phyloP scores from a whole-genome alignment of 2,888 invertebrate genomes.

The Lasioglossum vierecki region DNA sequence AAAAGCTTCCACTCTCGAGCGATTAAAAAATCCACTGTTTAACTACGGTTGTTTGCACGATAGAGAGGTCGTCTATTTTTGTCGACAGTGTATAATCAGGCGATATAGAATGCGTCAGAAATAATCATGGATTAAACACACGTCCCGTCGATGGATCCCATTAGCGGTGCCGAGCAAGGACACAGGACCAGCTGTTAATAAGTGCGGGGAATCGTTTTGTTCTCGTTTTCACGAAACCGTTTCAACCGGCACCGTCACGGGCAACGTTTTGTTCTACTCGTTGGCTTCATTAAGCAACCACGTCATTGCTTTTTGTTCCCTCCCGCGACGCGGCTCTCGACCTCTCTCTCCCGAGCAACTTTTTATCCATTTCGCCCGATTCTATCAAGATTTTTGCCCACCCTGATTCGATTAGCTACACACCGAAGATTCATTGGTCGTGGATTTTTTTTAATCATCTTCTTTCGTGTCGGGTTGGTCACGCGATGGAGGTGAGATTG shows the following conservation, averaged over 20 bases:
- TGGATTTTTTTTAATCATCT: not conserved
- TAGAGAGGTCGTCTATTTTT: conserved; percentile 22
- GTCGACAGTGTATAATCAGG: not conserved
- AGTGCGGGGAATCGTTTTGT: conserved; percentile 54
- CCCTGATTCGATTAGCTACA: not conserved
- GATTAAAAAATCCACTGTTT: not conserved
- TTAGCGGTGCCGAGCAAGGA: conserved; percentile 46
- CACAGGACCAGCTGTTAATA: conserved; percentile 71
- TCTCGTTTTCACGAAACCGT: conserved; percentile 64
- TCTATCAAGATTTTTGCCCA: not conserved
- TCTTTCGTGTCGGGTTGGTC: not conserved
- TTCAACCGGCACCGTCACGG: conserved; percentile 46
- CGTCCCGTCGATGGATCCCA: conserved; percentile 49
- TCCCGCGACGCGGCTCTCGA: conserved; percentile 44
- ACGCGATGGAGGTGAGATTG: not conserved
- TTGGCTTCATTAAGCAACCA: conserved; percentile 61
- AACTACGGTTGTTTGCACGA: not conserved
- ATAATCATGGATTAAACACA: conserved; percentile 65
- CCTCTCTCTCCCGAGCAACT: conserved; percentile 11
- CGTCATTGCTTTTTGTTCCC: conserved; percentile 63
- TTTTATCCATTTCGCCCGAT: not conserved
- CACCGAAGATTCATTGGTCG: not conserved
- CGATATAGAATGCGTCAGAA: conserved; percentile 30
- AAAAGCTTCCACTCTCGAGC: not conserved
- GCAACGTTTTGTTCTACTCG: conserved; percentile 57